Evolutionary conservation across 2,888 invertebrate species (phyloP), one percentile per base, ranked within the genome.

Genomic region (Eremobia ochroleuca): DNA sequence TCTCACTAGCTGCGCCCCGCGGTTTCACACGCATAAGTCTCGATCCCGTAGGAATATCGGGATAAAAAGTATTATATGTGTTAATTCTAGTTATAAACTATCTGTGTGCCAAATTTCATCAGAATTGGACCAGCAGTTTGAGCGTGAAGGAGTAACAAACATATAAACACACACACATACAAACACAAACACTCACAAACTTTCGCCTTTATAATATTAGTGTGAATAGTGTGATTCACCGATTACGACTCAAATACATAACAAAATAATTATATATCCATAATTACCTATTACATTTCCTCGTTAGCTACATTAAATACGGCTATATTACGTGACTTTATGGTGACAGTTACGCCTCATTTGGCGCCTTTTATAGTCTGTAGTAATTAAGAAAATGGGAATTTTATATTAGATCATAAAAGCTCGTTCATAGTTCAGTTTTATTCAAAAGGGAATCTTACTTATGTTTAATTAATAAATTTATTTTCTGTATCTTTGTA

Each of bases 391-490:
- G 80, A 83, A 83, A 87, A 87, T 88, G 62, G 82, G 75, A 70
- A 85, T 87, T 85, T 89, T 89, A 89, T 89, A 87, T 88, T 76
- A 75, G 72, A 58, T 65, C 76, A 73, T 87, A 87, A 88, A 87
- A n/a, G 25, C 75, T 69, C 43, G 73, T 69, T 81, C 78, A 80
- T 69, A 67, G 71, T 82, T 52, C 58, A 59, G 73, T 77, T 87
- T 85, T 77, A 86, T 85, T 87, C 67, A 79, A 79, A 79, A 55
- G 28, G 68, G 62, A 76, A 73, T 82, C 52, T 52, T 52, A 52
- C 52, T 52, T 71, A 61, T 71, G 52, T 61, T 65, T 69, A 34
- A 64, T 82, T 13, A 64, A 64, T 46, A 64, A 21, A 43, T 67
- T 40, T n/a, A 34, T 77, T 15, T 28, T 28, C 73, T 21, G 11